A percentile compares a stretch with the other conserved stretches of the same genome.
These are phyloP conservation scores for Dicycla oo DNA, from an alignment of 2,888 invertebrate genomes.

Conservation along the genomic window DNA sequence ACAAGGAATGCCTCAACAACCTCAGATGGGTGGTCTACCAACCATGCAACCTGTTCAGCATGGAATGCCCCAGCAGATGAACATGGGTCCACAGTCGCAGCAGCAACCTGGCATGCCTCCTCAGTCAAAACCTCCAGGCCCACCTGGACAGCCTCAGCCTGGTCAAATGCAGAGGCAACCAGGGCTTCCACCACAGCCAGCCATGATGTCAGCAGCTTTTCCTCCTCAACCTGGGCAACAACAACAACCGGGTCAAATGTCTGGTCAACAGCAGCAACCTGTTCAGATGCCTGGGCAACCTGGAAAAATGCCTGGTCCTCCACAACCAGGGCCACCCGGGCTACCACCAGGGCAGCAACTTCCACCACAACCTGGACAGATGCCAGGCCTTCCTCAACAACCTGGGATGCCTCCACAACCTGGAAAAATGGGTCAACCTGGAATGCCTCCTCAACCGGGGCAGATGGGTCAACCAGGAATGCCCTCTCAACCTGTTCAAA, in stretches of 20 bases:
- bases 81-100: conserved; percentile 56
- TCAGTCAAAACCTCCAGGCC: conserved; percentile 52
- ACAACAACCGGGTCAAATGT: conserved; percentile 36
- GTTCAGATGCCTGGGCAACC: conserved; percentile 57
- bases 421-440: conserved; percentile 47
- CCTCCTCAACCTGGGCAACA: conserved; percentile 39
- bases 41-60: conserved; percentile 56
- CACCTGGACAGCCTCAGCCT: conserved; percentile 62
- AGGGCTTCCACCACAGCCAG: conserved; percentile 54
- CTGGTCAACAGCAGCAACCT: conserved; percentile 45
- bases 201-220: conserved; percentile 46
- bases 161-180: conserved; percentile 59
- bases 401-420: conserved; percentile 46
- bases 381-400: conserved; percentile 52
- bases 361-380: conserved; percentile 63
- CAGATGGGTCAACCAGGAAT: conserved; percentile 46
- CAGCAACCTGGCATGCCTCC: conserved; percentile 59
- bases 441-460: conserved; percentile 46
- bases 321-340: conserved; percentile 62
- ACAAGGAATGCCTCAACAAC: conserved; percentile 66
- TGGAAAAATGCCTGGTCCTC: conserved; percentile 55
- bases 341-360: conserved; percentile 56
- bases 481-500: conserved; percentile 34
- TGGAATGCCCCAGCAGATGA: conserved; percentile 66
- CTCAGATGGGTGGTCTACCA: conserved; percentile 54